These are phyloP conservation scores for Tragopan temminckii DNA, from an alignment of 2,797 vertebrate species.

Conservation along the genomic window DNA sequence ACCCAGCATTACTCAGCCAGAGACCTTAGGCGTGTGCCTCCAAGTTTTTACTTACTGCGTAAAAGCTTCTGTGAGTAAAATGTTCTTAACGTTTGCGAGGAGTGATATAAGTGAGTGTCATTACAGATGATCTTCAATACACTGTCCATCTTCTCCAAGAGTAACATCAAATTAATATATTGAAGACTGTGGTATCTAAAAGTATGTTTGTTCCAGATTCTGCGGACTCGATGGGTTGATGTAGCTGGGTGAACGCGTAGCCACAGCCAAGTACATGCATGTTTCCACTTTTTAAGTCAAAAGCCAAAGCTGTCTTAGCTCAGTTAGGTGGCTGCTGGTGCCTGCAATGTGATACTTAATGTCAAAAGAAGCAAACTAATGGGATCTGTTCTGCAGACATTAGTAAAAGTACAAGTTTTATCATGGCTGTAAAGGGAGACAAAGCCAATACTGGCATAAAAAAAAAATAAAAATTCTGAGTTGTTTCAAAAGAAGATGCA, in stretches of 20 bases:
- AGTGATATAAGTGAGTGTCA: background rate
- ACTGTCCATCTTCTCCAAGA: background rate
- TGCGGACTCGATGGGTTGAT: background rate
- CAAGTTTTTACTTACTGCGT: background rate
- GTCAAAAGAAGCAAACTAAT: background rate
- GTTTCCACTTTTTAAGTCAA: conserved; percentile 3
- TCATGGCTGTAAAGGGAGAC: background rate
- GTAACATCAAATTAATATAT: background rate
- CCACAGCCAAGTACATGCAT: background rate
- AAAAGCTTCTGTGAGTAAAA: background rate
- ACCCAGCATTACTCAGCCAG: background rate
- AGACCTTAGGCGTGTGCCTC: background rate
- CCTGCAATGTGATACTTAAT: background rate
- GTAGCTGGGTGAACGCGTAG: background rate
- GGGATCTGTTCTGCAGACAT: background rate
- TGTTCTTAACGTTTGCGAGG: background rate
- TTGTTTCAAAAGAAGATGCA: background rate
- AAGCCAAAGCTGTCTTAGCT: background rate
- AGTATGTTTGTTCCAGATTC: background rate
- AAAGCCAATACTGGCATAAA: background rate
- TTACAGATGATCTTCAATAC: background rate
- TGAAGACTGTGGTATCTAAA: conserved; percentile 10
- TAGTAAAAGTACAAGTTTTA: background rate
- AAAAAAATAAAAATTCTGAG: background rate
- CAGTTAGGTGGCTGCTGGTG: background rate